phyloP scores from a whole-genome alignment of 2,888 invertebrate genomes.

The Hypselothyrea guttata region DNA sequence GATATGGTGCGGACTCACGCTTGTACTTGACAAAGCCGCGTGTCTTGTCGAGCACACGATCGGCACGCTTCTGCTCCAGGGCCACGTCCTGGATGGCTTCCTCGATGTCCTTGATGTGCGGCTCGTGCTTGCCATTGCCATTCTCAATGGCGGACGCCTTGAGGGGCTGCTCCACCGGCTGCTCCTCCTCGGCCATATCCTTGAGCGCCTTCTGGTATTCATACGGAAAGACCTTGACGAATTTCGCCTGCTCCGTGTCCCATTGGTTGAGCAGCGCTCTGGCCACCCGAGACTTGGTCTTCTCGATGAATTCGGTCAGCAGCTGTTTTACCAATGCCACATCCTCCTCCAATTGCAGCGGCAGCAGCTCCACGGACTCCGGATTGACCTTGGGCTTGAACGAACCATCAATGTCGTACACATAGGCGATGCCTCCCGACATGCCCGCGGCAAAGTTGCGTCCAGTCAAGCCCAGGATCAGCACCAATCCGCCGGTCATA shows the following conservation, averaged over 20 bases:
- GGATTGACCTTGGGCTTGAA: slow-evolving; percentile 94
- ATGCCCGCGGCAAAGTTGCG: slow-evolving; percentile 99
- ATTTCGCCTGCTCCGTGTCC: slow-evolving; percentile 89
- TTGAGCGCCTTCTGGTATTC: slow-evolving; percentile 96
- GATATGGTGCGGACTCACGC: slow-evolving; percentile 92
- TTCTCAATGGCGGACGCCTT: slow-evolving; percentile 73
- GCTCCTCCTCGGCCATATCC: slow-evolving; percentile 84
- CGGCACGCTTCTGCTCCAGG: slow-evolving; percentile 90
- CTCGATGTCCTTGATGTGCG: slow-evolving; percentile 91
- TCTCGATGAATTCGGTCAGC: slow-evolving; percentile 91
- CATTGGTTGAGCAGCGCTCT: slow-evolving; percentile 89
- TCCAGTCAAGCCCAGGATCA: slow-evolving; percentile 97
- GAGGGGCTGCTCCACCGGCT: slow-evolving; percentile 59
- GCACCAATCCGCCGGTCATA: slow-evolving; percentile 97
- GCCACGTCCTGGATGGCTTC: slow-evolving; percentile 91
- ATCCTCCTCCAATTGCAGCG: slow-evolving; percentile 90
- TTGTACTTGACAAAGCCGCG: slow-evolving; percentile 98
- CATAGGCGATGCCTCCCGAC: slow-evolving; percentile 97
- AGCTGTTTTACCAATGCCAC: slow-evolving; percentile 88
- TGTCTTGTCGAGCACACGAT: slow-evolving; percentile 91
- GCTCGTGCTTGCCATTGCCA: slow-evolving; percentile 82
- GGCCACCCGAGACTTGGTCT: slow-evolving; percentile 95
- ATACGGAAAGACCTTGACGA: slow-evolving; percentile 98
- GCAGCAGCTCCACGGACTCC: slow-evolving; percentile 96
- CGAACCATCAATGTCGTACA: slow-evolving; percentile 93